Base-by-base conservation (phyloP, 2,888 invertebrate species). In the Heliconius charithonia region DNA sequence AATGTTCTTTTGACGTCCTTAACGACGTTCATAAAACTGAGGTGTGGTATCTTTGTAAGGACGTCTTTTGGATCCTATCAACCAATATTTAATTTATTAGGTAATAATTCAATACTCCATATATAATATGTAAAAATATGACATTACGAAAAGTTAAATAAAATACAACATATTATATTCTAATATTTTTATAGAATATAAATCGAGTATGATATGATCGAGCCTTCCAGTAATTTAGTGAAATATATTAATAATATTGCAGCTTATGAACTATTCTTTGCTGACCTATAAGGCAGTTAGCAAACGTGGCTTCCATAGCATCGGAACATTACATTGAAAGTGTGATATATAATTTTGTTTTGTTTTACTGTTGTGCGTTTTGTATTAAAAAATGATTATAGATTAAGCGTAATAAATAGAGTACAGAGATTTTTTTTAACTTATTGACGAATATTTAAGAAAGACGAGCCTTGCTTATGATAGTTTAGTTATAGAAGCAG, bases 121-220 rank as follows among this genome's bases (percentile, higher is more conserved):
- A 92, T 88, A 88, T 89, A 91, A 88, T 89, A 91, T 91, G 89
- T 91, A 90, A 91, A 90, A 90, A 90, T 89, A 87, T 89, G 89
- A 91, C 87, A 87, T 89, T 91, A 90, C 87, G 87, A 80, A 81
- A 89, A 89, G 32, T 89, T 88, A 87, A 87, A 85, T 88, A 69
- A 69, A 69, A 69, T 6, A 87, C 87, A 88, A 90, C 89, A 89
- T 89, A 87, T 84, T 88, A 90, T 94, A 93, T 93, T 94, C 93
- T 93, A 94, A 94, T 94, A 94, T 94, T 95, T 95, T 95, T 95
- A 94, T 94, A 94, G 94, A 93, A 93, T 93, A 93, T 92, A 91
- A 93, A 91, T 88, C 87, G 88, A 90, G 88, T 93, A 93, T 91
- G 89, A 93, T 93, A 93, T 93, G 93, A 94, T 92, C 92, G 89